Percentiles rank a stretch among this genome's conserved stretches.
Evolutionary conservation across 53 echinoderm and acorn worm genomes (phyloP).

Genomic region (Paracentrotus lividus): DNA sequence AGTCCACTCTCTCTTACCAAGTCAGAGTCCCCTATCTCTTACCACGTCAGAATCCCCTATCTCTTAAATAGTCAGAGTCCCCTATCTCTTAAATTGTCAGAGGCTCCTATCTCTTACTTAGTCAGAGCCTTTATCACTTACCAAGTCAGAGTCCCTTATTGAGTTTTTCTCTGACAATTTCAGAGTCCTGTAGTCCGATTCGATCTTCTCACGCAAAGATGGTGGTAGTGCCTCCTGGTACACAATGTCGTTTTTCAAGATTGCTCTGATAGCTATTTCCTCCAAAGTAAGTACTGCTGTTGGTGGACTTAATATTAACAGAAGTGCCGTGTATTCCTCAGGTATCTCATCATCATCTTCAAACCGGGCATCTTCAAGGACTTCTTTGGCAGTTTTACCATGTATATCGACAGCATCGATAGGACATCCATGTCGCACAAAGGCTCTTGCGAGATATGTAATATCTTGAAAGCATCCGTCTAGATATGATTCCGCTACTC

Average conservation of each 20-base stretch:
- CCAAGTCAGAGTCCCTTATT: no score
- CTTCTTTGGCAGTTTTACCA: background rate
- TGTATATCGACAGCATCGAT: background rate
- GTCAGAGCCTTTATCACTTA: no score
- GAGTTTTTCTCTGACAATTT: no score
- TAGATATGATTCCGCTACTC: background rate
- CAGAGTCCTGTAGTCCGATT: background rate
- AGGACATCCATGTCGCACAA: constrained; percentile 18
- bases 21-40: background rate
- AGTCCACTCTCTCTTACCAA: no score
- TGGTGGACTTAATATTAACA: background rate
- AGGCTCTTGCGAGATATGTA: background rate
- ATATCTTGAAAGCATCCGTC: background rate
- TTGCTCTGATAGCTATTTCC: background rate
- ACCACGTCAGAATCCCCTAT: background rate
- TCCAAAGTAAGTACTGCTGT: background rate
- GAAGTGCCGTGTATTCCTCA: background rate
- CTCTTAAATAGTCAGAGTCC: no score
- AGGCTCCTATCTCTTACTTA: no score
- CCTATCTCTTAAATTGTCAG: no score
- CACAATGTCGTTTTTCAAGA: background rate
- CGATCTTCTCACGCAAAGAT: background rate
- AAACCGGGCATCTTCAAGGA: no score
- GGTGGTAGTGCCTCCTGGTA: background rate
- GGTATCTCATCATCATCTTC: background rate